Percentiles rank a stretch among this genome's conserved stretches.
These are phyloP conservation scores for Dendrophyllia cribrosa DNA, from an alignment of 64 coral and sea anemone species.

Conservation along the genomic window DNA sequence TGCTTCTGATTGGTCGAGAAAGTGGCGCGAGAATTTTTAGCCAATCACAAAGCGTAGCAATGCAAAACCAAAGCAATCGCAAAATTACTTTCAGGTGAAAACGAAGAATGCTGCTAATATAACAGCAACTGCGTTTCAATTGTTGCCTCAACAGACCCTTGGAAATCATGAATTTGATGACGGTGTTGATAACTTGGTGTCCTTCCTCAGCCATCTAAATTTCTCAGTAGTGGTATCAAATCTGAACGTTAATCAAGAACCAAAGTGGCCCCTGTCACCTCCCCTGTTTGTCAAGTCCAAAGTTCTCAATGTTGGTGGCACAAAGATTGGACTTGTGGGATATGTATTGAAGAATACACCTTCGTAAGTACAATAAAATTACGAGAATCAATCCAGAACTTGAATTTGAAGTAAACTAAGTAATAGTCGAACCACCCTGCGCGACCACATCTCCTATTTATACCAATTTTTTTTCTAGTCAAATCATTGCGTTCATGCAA, in stretches of 20 bases:
- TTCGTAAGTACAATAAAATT: constrained; percentile 8
- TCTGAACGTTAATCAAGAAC: constrained; percentile 73
- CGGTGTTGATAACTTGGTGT: constrained; percentile 70
- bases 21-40: no score
- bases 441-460: no score
- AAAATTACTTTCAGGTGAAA: no score
- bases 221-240: constrained; percentile 91
- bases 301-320: constrained; percentile 71
- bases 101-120: no score
- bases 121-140: no score
- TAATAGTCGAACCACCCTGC: no score
- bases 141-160: constrained; percentile 64
- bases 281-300: constrained; percentile 62
- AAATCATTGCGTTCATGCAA: no score
- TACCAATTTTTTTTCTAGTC: no score
- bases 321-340: constrained; percentile 90
- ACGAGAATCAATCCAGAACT: not conserved
- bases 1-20: no score
- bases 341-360: constrained; percentile 69
- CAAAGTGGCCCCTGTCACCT: constrained; percentile 57
- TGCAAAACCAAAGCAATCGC: no score
- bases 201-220: constrained; percentile 68
- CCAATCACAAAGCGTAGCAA: no score
- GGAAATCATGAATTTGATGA: constrained; percentile 99
- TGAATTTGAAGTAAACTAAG: no score